A percentile compares a stretch with the other conserved stretches of the same genome.
phyloP scores from a whole-genome alignment of 2,113 vertebrate genomes.

The Otis tarda region DNA sequence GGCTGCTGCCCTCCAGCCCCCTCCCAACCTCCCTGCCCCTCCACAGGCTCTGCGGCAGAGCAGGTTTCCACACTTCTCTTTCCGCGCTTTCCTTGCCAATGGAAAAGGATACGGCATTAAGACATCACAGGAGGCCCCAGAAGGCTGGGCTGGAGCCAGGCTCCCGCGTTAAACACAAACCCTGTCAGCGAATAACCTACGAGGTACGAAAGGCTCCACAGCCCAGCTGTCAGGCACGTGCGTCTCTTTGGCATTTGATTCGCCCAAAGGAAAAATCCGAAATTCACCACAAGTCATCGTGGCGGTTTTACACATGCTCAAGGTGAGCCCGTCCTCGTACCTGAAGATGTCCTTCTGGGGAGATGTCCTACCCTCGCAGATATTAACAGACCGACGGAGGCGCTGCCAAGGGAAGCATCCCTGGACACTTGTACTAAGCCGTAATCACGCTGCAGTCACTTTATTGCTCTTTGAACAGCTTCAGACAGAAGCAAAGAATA shows the following conservation, averaged over 20 bases:
- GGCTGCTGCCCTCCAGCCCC: background rate
- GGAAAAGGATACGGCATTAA: background rate
- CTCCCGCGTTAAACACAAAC: background rate
- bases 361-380: rapidly evolving
- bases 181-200: background rate
- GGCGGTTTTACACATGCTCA: background rate
- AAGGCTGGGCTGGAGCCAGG: background rate
- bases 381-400: rapidly evolving
- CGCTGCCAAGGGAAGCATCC: background rate
- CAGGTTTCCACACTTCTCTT: background rate
- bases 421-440: background rate
- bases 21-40: background rate
- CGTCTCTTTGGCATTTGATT: background rate
- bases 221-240: background rate
- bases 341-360: background rate
- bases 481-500: background rate
- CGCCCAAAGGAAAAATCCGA: background rate
- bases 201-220: background rate
- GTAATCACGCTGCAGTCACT: background rate
- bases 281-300: rapidly evolving
- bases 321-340: background rate
- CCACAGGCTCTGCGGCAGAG: rapidly evolving
- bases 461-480: background rate
- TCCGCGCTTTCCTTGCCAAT: background rate
- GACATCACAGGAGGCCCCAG: background rate